phyloP scores from a whole-genome alignment of 2,113 vertebrate genomes.

The Ifrita kowaldi region DNA sequence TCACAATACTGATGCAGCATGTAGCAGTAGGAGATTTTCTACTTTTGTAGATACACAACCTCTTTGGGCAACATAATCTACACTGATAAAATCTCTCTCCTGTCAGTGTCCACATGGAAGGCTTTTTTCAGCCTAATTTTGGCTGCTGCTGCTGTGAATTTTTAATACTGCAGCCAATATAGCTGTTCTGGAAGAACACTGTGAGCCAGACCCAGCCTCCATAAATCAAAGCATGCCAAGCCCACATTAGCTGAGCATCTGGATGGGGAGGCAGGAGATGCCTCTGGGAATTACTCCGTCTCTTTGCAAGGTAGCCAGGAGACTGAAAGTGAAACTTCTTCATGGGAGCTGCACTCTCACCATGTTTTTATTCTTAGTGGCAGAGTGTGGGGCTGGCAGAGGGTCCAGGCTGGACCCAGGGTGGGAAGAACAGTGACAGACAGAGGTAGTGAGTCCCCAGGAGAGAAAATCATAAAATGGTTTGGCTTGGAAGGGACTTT shows the following conservation, averaged over 20 bases:
- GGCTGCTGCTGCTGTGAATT: background rate
- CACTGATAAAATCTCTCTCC: background rate
- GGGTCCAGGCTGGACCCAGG: background rate
- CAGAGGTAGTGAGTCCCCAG: background rate
- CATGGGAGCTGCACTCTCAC: background rate
- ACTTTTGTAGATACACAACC: background rate
- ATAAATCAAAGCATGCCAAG: constrained; percentile 3
- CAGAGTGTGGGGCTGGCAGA: background rate
- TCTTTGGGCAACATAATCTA: background rate
- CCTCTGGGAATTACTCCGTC: constrained; percentile 5
- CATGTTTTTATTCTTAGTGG: background rate
- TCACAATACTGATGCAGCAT: background rate
- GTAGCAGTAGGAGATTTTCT: background rate
- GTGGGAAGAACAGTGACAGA: background rate
- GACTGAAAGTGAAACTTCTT: constrained; percentile 6
- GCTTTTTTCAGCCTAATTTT: constrained; percentile 19
- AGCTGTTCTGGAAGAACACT: constrained; percentile 13
- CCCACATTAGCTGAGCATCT: background rate
- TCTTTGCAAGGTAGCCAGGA: constrained; percentile 11
- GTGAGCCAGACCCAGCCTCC: background rate
- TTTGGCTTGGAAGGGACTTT: background rate
- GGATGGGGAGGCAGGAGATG: background rate
- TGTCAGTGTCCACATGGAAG: background rate
- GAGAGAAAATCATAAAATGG: background rate
- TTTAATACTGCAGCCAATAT: constrained; percentile 4